Evolutionary conservation across 2,113 vertebrate genomes (phyloP), one percentile per base, ranked within the genome.

Genomic region (Etheostoma cragini): DNA sequence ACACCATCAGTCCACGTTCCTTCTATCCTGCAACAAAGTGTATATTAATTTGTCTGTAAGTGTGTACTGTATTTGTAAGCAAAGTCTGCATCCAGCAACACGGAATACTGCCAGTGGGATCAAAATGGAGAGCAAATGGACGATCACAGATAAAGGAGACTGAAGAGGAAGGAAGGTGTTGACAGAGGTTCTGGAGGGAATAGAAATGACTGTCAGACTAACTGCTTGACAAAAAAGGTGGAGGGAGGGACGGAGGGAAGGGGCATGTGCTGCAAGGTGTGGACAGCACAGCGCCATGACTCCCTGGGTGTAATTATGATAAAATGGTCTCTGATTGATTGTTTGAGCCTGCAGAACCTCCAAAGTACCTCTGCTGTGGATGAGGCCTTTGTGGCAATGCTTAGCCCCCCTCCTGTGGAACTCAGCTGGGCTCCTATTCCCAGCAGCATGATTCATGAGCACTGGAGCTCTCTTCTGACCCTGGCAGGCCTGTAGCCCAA

Each of bases 361-460:
- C 80, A 91, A 52, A 84, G 83, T 84, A 81, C 86, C 80, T 87
- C 81, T 84, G 76, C 65, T 57, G 42, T 86, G 75, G 72, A 89
- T 64, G 80, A 78, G 80, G 88, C 76, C 53, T 88, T 83, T 81
- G 87, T 82, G 81, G 88, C 67, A 35, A 66, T 66, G 80, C 80
- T 78, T 62, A 74, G 26, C 57, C 70, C 74, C 64, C 86, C 80
- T 62, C 53, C 67, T 54, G 62, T 66, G 80, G 85, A 87, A 62
- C 82, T 86, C 73, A 76, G 82, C 73, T 85, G 78, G 71, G 62
- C 80, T 87, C 81, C 60, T 78, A 66, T 83, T 87, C 91, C 91
- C 89, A 69, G 77, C 89, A 87, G 87, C 75, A 84, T 94, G 92
- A 94, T 94, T 94, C 92, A 92, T 93, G 93, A 90, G 88, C 73